A percentile compares a stretch with the other conserved stretches of the same genome.
Conservation (phyloP, 2,888 invertebrate species). For the Drosophila kanekoi region DNA sequence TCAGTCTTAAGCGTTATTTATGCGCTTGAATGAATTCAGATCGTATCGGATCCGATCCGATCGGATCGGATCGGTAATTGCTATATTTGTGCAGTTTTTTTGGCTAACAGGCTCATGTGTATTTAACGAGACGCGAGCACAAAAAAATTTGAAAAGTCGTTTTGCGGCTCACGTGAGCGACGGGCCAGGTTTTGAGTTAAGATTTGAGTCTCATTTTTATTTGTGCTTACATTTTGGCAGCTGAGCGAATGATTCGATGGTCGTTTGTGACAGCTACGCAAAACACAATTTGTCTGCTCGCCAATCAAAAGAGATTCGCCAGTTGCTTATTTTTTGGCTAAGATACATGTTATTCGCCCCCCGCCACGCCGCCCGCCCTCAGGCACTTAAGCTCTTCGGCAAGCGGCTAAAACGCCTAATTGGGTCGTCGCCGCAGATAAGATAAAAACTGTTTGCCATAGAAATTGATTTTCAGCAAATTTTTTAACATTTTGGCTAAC, state of each 20-base stretch:
- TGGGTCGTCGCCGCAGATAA: slow-evolving; percentile 56
- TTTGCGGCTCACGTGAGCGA: slow-evolving; percentile 59
- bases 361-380: too few relatives aligned
- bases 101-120: slow-evolving; percentile 36
- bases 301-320: slow-evolving; percentile 41
- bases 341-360: neutral
- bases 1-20: slow-evolving; percentile 32
- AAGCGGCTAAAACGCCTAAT: slow-evolving; percentile 41
- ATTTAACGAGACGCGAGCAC: slow-evolving; percentile 31
- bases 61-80: slow-evolving; percentile 50
- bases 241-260: slow-evolving; percentile 62
- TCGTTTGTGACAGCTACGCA: slow-evolving; percentile 57
- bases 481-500: neutral
- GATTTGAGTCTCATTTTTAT: neutral
- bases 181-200: slow-evolving; percentile 2
- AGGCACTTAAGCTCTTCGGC: neutral
- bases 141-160: slow-evolving; percentile 70
- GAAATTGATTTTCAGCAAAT: slow-evolving; percentile 53
- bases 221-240: slow-evolving; percentile 6
- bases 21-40: slow-evolving; percentile 27
- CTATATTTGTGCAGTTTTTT: slow-evolving; percentile 63
- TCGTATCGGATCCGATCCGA: too few relatives aligned
- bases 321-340: neutral
- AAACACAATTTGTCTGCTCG: slow-evolving; percentile 71
- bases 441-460: slow-evolving; percentile 51